phyloP scores from a whole-genome alignment of 2,113 vertebrate species.

The Thymallus thymallus region DNA sequence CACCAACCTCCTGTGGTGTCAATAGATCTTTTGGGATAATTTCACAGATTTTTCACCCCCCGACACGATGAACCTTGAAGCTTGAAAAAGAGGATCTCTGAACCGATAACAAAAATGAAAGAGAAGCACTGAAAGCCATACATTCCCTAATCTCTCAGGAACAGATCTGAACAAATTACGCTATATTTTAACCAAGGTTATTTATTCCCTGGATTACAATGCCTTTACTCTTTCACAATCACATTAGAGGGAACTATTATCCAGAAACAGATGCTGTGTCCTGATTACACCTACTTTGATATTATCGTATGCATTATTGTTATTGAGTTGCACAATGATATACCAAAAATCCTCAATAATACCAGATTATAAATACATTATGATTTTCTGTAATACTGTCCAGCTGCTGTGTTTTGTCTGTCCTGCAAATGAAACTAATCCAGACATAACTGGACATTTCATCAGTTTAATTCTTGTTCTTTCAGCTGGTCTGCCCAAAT shows the following conservation, averaged over 20 bases:
- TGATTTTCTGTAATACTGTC: constrained; percentile 63
- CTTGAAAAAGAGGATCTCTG: too few relatives aligned
- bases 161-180: too few relatives aligned
- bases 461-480: constrained; percentile 33
- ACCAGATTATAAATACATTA: constrained; percentile 71
- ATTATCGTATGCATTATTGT: constrained; percentile 64
- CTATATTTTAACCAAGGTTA: background rate
- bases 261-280: constrained; percentile 19
- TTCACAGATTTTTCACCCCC: too few relatives aligned
- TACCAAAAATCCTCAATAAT: constrained; percentile 61
- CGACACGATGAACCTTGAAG: too few relatives aligned
- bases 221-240: constrained; percentile 26
- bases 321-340: constrained; percentile 69
- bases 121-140: too few relatives aligned
- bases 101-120: too few relatives aligned
- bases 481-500: background rate
- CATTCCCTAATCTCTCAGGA: too few relatives aligned
- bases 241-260: too few relatives aligned
- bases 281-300: constrained; percentile 31
- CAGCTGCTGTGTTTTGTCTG: constrained; percentile 66
- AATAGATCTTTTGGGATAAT: too few relatives aligned
- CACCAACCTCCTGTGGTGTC: too few relatives aligned
- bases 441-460: constrained; percentile 57
- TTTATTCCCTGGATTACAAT: constrained; percentile 38
- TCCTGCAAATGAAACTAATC: constrained; percentile 55